Conservation (phyloP, 2,888 invertebrate species). For the Epinotia demarniana region DNA sequence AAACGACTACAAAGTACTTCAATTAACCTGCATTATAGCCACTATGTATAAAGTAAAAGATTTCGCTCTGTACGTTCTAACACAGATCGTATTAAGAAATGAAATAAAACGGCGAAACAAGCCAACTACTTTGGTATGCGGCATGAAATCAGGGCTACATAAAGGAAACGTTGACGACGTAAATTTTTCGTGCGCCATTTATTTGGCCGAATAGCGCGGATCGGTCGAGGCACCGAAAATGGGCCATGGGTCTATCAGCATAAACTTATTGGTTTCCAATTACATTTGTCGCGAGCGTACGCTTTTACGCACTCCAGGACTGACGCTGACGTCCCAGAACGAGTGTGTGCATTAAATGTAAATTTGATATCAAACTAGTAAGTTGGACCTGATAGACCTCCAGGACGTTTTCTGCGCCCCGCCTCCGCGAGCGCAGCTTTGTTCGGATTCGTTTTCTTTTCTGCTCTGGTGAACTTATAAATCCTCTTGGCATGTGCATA, state of each 20-base stretch:
- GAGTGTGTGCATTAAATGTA: neutral
- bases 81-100: conserved; percentile 1
- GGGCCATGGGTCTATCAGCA: conserved; percentile 51
- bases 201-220: conserved; percentile 71
- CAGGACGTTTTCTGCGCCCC: conserved; percentile 52
- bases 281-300: neutral
- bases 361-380: neutral
- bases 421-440: conserved; percentile 15
- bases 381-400: neutral
- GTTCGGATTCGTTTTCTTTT: conserved; percentile 36
- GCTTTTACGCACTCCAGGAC: neutral
- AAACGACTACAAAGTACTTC: neutral
- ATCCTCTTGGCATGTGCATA: conserved; percentile 39
- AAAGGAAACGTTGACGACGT: conserved; percentile 65
- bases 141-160: conserved; percentile 49
- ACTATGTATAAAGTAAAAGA: neutral
- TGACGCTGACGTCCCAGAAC: neutral
- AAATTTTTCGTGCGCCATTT: conserved; percentile 79
- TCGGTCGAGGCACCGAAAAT: conserved; percentile 59
- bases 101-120: conserved; percentile 28
- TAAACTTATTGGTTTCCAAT: neutral
- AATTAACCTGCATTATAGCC: neutral
- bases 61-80: neutral
- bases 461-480: conserved; percentile 41
- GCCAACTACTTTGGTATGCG: conserved; percentile 39